These are phyloP conservation scores for Harlomillsia oculata DNA, from an alignment of 1,140 invertebrate genomes.

Conservation along the genomic window DNA sequence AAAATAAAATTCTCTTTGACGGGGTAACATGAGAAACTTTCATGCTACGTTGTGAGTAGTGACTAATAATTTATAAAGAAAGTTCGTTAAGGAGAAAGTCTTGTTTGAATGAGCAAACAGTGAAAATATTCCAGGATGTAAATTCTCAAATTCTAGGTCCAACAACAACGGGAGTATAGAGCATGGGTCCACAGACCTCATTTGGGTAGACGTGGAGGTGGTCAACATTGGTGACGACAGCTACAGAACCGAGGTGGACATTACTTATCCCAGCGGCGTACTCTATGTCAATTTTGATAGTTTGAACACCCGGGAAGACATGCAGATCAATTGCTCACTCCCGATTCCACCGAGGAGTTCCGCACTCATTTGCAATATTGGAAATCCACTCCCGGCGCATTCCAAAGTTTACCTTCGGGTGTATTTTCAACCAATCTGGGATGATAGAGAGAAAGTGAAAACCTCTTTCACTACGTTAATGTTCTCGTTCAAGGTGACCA, in stretches of 20 bases:
- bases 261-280: slow-evolving; percentile 65
- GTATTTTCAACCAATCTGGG: slow-evolving; percentile 59
- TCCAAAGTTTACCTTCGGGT: slow-evolving; percentile 59
- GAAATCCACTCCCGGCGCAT: slow-evolving; percentile 52
- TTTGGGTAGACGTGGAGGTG: slow-evolving; percentile 67
- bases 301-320: slow-evolving; percentile 44
- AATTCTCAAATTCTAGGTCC: too few species aligned
- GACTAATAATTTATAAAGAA: too few species aligned
- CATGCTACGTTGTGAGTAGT: too few species aligned
- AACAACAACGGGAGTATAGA: slow-evolving; percentile 65
- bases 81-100: too few species aligned
- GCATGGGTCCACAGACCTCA: slow-evolving; percentile 62
- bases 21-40: too few species aligned
- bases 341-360: slow-evolving; percentile 54
- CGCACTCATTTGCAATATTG: slow-evolving; percentile 70
- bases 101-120: too few species aligned
- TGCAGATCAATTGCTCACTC: slow-evolving; percentile 57
- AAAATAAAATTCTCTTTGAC: too few species aligned
- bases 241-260: slow-evolving; percentile 65
- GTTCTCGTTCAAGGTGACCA: too few species aligned
- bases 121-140: too few species aligned
- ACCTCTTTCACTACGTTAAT: too few species aligned
- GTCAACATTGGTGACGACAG: slow-evolving; percentile 77
- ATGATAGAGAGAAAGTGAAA: too few species aligned
- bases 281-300: slow-evolving; percentile 62